Base-by-base conservation (phyloP, 2,888 invertebrate species). In the Nemoura dubitans region DNA sequence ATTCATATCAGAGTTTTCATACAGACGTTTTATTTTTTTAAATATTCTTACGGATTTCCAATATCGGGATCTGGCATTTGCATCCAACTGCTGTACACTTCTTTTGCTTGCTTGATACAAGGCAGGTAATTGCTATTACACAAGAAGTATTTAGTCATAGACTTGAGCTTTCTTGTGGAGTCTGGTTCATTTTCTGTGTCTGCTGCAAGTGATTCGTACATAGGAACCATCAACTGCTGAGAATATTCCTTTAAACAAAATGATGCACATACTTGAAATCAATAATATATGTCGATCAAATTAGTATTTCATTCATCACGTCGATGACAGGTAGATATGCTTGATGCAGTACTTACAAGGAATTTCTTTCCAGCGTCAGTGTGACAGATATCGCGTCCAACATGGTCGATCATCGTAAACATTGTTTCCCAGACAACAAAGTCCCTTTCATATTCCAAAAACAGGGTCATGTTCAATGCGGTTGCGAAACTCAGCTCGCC, bases 351-450 rank as follows among this genome's bases (percentile, higher is more conserved):
- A 10, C 90, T 91, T 90, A 95, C 96, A 93, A 96, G 95, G 90
- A 96, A 96, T 76, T 93, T 93, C 87, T 95, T 93, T 88, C 95
- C 93, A 7, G 89, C 86, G 10, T 92, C 93, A 87, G 93, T 94
- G 89, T 94, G 94, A 88, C 95, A 94, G 89, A 96, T 95, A 89
- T 95, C 95, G 87, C 95, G 93, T 42, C 96, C 95, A 86, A 97
- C 93, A 89, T 96, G 96, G 90, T 97, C 96, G 83, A 97, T 95
- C 93, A 96, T 95, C 0, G 96, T 96, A 89, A 97, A 97, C 10
- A 96, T 94, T 0, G 96, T 96, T 90, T 96, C 95, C 97, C 97
- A 97, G 0, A 96, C 96, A 0, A 96, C 91, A 89, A 96, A 95
- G 88, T 96, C 94, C 36, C 95, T 93, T 91, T 97, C 97, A 89